Base-by-base conservation (phyloP, 2,888 invertebrate species). In the Flabesymbios commensalis region DNA sequence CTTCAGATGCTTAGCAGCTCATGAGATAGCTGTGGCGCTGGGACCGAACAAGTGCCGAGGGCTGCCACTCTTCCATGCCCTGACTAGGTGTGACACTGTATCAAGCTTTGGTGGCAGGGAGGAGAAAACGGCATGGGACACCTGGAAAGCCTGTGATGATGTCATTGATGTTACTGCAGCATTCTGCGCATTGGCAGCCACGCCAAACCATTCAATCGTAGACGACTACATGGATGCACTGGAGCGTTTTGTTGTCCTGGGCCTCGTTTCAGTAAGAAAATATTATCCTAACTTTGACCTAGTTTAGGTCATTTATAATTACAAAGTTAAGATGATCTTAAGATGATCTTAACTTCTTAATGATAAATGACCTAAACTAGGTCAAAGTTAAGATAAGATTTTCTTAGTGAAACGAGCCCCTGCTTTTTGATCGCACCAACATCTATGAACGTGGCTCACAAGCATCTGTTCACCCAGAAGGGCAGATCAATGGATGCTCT, bases 1-100 rank as follows among this genome's bases (percentile, higher is more conserved):
- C 26, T 56, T 65, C 36, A 24, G 64, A 24, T 65, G 61, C 47
- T 63, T 71, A 29, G 42, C 66, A n/a, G 62, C 49, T 5, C 65
- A 71, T 36, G 48, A 55, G 19, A 65, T 68, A 24, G 56, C 61
- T 22, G 26, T 28, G 7, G 19, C 33, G 3, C 47, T 60, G 19
- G 68, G 65, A 14, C 42, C 48, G 24, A 55, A 59, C 2, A 59
- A 54, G 28, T 53, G 64, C n/a, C 26, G 28, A 1, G 59, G 41
- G 2, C 52, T 67, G 17, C 62, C 55, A 24, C 26, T 65, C 22
- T 61, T 65, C 19, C 65, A 69, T 53, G 51, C 63, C n/a, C 60
- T 68, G 19, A 67, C 66, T 31, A 65, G 66, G 2, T 70, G 66
- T 56, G 68, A 69, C 47, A 64, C 61, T 10, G 61, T 57, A 22